Percentiles rank a stretch among this genome's conserved stretches.
Evolutionary conservation across 2,113 vertebrate species (phyloP).

Genomic region (Grus americana): DNA sequence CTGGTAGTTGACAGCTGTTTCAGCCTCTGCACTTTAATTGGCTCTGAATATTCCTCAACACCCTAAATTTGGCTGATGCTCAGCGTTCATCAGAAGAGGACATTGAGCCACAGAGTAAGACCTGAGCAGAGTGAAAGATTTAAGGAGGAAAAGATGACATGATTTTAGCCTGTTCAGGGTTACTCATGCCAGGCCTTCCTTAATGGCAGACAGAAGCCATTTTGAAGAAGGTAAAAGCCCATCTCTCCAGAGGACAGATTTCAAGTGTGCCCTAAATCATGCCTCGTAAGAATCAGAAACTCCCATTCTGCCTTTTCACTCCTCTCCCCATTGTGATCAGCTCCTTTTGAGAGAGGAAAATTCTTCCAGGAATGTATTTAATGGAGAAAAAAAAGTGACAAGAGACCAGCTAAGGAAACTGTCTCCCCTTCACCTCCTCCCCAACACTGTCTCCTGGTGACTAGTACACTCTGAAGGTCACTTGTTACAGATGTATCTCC

Average conservation of each 20-base stretch:
- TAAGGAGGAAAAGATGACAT: background rate
- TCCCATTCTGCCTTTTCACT: background rate
- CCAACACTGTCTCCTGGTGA: background rate
- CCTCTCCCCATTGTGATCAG: background rate
- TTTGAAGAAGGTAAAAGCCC: background rate
- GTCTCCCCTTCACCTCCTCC: background rate
- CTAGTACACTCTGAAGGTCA: background rate
- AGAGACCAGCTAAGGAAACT: background rate
- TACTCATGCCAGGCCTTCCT: background rate
- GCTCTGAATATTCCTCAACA: background rate
- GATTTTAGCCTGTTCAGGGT: background rate
- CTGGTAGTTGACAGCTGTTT: constrained; percentile 32
- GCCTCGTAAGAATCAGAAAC: background rate
- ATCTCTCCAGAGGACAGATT: background rate
- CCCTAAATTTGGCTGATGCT: background rate
- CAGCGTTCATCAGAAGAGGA: background rate
- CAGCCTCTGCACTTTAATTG: background rate
- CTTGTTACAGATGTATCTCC: background rate
- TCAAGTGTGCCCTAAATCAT: background rate
- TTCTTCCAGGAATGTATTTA: background rate
- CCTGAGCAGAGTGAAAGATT: background rate
- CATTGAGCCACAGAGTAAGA: background rate
- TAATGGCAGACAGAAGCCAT: background rate
- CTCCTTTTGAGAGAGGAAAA: background rate
- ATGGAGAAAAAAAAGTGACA: background rate